Conservation (phyloP, 2,888 invertebrate species). For the Philonicus albiceps region DNA sequence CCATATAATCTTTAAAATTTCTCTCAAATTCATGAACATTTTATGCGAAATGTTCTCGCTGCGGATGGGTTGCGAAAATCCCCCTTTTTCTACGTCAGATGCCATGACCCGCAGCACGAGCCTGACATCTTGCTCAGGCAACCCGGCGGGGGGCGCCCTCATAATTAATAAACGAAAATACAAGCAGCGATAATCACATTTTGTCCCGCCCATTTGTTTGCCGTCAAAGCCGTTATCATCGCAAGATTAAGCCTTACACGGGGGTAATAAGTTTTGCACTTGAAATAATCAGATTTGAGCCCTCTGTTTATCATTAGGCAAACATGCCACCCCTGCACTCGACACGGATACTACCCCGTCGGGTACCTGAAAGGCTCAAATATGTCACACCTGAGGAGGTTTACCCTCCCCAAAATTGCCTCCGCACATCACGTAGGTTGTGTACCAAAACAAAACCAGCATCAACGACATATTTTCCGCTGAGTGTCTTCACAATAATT, state of each 20-base stretch:
- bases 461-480: conserved; percentile 16
- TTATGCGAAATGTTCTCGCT: neutral
- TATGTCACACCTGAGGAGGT: conserved; percentile 2
- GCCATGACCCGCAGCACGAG: neutral
- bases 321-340: neutral
- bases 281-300: conserved; percentile 21
- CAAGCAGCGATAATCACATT: conserved; percentile 10
- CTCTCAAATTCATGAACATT: neutral
- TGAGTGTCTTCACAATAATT: neutral
- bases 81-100: neutral
- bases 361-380: neutral
- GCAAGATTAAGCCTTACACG: conserved; percentile 18
- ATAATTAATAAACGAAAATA: conserved; percentile 9
- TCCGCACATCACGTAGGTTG: conserved; percentile 6
- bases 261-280: conserved; percentile 20
- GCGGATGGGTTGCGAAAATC: neutral
- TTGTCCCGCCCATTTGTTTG: neutral
- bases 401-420: neutral
- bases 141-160: neutral
- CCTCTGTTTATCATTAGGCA: conserved; percentile 17
- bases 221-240: conserved; percentile 15
- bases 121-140: neutral
- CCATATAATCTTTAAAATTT: neutral
- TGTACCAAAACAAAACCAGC: conserved; percentile 26
- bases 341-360: neutral